Evolutionary conservation across 2,797 vertebrate species (phyloP), one percentile per base, ranked within the genome.

Genomic region (Melanotaenia nigrans): DNA sequence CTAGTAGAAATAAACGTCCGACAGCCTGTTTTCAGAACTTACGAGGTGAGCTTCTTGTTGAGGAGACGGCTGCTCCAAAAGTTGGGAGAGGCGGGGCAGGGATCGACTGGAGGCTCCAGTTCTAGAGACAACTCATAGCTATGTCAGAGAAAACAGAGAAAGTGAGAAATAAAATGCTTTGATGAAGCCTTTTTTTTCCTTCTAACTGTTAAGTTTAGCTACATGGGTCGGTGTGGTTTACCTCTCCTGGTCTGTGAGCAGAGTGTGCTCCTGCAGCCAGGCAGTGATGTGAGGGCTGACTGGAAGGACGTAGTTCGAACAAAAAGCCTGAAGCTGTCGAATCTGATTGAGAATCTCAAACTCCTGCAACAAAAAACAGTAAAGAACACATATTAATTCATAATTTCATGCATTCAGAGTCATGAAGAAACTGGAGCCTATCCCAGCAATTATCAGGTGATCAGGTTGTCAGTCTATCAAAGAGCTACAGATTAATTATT

Each of bases 201-300:
- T 18, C 3, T n/a, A 8, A 13, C 38, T 10, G 51, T 59, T 3
- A 4, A 32, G n/a, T 9, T 9, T n/a, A 4, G 1, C 53, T 30
- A 10, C 7, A 2, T 49, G 45, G 18, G 18, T 68, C 0, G 0
- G 5, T 20, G 16, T 54, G 25, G 5, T 80, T 87, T 82, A 97
- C 96, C 96, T 97, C 89, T 96, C 94, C 77, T 96, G 96, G 85
- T 97, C 96, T 0, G 93, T 95, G 78, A 98, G 94, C 30, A 93
- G 78, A 0, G 75, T 83, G 53, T 94, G 92, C 1, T 87, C 83
- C 30, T 87, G 92, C 62, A 98, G 91, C 90, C 95, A 95, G 12
- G 83, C 40, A 4, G 88, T 75, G 65, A 97, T 53, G 0, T 47
- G 28, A 0, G 83, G 63, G 61, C 85, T 87, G 2, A 92, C 87